These are phyloP conservation scores for Lepidostoma basale DNA, from an alignment of 1,140 invertebrate genomes.

Conservation along the genomic window DNA sequence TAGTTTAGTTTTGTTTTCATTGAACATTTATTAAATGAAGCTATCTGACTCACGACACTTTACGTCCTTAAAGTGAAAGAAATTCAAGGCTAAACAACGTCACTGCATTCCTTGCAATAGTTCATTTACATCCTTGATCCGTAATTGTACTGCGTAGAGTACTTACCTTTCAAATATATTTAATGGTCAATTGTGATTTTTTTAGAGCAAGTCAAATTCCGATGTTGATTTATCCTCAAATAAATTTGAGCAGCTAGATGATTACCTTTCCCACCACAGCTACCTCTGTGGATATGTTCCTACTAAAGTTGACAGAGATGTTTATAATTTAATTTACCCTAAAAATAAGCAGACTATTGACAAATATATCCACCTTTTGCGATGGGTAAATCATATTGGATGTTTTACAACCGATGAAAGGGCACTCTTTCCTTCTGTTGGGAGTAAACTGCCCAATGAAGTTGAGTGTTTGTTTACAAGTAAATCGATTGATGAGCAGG, in stretches of 20 bases:
- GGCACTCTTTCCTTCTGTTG: slow-evolving; percentile 52
- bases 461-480: slow-evolving; percentile 47
- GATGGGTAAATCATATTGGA: slow-evolving; percentile 67
- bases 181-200: slow-evolving; percentile 9
- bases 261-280: slow-evolving; percentile 60
- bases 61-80: too few relatives aligned
- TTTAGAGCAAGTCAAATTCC: slow-evolving; percentile 27
- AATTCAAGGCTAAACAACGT: slow-evolving; percentile 29
- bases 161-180: slow-evolving; percentile 14
- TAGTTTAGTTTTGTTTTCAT: too few relatives aligned
- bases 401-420: slow-evolving; percentile 63
- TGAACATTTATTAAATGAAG: too few relatives aligned
- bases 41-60: too few relatives aligned
- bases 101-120: slow-evolving; percentile 22
- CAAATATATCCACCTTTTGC: slow-evolving; percentile 57
- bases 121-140: slow-evolving; percentile 20
- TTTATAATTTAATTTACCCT: slow-evolving; percentile 53
- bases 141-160: not conserved
- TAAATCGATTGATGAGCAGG: slow-evolving; percentile 53
- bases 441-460: slow-evolving; percentile 47
- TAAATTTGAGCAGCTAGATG: slow-evolving; percentile 29
- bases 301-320: slow-evolving; percentile 58
- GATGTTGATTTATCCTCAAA: slow-evolving; percentile 10
- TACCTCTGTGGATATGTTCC: slow-evolving; percentile 64
- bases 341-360: slow-evolving; percentile 49